phyloP scores from a whole-genome alignment of 2,888 invertebrate genomes.

The Apoda limacodes region DNA sequence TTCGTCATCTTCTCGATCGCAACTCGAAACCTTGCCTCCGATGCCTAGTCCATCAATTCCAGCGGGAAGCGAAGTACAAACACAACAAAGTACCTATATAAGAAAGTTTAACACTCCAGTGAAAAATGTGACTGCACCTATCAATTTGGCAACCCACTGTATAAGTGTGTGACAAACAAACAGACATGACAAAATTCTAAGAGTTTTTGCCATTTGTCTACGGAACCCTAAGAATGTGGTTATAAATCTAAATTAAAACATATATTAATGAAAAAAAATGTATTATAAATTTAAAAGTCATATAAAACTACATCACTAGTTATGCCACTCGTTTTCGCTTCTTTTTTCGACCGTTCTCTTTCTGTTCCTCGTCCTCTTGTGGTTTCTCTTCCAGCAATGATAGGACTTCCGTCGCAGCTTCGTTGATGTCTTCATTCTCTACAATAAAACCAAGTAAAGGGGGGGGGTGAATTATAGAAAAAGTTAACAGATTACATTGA shows the following conservation, averaged over 20 bases:
- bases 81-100: too few species aligned
- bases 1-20: too few species aligned
- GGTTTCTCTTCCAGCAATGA: slow-evolving; percentile 18
- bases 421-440: slow-evolving; percentile 27
- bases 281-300: not conserved
- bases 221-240: not conserved
- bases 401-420: slow-evolving; percentile 29
- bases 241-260: not conserved
- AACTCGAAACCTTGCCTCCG: too few species aligned
- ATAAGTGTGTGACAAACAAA: not conserved
- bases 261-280: not conserved
- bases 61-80: too few species aligned
- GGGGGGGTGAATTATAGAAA: too few species aligned
- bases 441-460: too few species aligned
- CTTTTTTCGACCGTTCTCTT: slow-evolving; percentile 22
- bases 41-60: too few species aligned
- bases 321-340: slow-evolving; percentile 30
- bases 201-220: not conserved
- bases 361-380: slow-evolving; percentile 21
- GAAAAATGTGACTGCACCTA: too few species aligned
- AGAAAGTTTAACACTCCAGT: too few species aligned
- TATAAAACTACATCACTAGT: slow-evolving; percentile 5
- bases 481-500: not conserved
- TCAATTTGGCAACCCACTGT: too few species aligned
- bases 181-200: not conserved